phyloP scores from a whole-genome alignment of 2,888 invertebrate genomes.

The Chymomyza caudatula region DNA sequence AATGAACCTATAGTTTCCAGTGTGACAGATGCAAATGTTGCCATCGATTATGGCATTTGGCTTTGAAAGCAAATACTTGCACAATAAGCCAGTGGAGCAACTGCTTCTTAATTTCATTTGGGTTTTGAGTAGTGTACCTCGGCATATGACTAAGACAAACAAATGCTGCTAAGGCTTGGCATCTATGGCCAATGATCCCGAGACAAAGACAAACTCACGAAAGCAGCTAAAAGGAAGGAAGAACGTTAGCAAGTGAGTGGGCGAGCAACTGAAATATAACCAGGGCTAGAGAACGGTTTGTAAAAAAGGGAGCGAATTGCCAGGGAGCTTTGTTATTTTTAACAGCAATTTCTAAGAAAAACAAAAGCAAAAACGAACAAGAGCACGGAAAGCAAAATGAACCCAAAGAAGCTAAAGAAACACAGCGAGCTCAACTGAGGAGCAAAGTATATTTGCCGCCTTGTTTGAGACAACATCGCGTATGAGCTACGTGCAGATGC shows the following conservation, averaged over 20 bases:
- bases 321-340: constrained; percentile 67
- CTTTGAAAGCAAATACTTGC: constrained; percentile 55
- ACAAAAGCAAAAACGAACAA: constrained; percentile 42
- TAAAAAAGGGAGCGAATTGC: constrained; percentile 53
- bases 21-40: constrained; percentile 1
- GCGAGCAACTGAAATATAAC: not conserved
- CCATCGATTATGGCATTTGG: constrained; percentile 69
- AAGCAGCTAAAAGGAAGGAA: constrained; percentile 10
- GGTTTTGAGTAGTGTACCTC: constrained; percentile 2
- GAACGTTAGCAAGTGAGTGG: constrained; percentile 1
- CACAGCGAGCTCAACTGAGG: constrained; percentile 42
- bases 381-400: not conserved
- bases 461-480: constrained; percentile 72
- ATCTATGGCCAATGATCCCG: not conserved
- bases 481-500: constrained; percentile 33
- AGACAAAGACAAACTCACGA: not conserved
- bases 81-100: not conserved
- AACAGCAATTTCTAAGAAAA: constrained; percentile 72
- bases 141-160: not conserved
- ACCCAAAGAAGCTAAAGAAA: constrained; percentile 2
- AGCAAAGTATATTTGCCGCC: constrained; percentile 65
- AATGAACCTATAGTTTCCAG: not conserved
- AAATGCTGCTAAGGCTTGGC: not conserved
- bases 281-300: not conserved
- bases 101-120: constrained; percentile 64